These are phyloP conservation scores for Stenopsyche tienmushanensis DNA, from an alignment of 1,140 invertebrate genomes.

Conservation along the genomic window DNA sequence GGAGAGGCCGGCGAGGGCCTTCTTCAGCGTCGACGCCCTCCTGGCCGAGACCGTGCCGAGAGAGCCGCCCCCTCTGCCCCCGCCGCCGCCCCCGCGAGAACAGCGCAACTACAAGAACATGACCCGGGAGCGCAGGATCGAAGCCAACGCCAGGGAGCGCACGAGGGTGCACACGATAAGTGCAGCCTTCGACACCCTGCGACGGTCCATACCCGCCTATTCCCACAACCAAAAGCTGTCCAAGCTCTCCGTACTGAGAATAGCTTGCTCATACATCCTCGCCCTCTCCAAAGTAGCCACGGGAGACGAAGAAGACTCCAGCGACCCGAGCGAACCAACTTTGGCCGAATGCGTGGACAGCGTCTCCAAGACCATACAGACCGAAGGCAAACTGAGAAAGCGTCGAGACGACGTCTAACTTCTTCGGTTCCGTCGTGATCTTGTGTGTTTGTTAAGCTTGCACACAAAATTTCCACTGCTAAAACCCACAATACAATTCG, in stretches of 20 bases:
- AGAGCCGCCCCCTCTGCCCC: slow-evolving; percentile 32
- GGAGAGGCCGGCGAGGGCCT: slow-evolving; percentile 47
- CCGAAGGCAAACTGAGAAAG: slow-evolving; percentile 85
- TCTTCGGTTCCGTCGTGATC: background rate
- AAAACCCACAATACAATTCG: background rate
- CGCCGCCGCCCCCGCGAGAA: slow-evolving; percentile 54
- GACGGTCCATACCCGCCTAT: slow-evolving; percentile 82
- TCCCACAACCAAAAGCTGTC: slow-evolving; percentile 92
- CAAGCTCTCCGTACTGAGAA: slow-evolving; percentile 86
- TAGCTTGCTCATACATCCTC: slow-evolving; percentile 88
- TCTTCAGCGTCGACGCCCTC: slow-evolving; percentile 48
- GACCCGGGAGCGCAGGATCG: slow-evolving; percentile 87
- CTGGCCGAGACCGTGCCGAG: slow-evolving; percentile 44
- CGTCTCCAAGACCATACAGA: slow-evolving; percentile 86
- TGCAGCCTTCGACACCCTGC: slow-evolving; percentile 88
- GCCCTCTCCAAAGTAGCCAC: slow-evolving; percentile 67
- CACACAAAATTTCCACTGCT: too few species aligned
- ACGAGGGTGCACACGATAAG: slow-evolving; percentile 93
- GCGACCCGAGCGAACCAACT: slow-evolving; percentile 59
- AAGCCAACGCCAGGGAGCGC: slow-evolving; percentile 89
- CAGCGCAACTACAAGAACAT: slow-evolving; percentile 94
- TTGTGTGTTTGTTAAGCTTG: background rate
- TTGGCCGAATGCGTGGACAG: slow-evolving; percentile 79
- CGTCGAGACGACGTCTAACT: slow-evolving; percentile 69
- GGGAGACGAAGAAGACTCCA: slow-evolving; percentile 46